Evolutionary conservation across 2,797 vertebrate species (phyloP), one percentile per base, ranked within the genome.

Genomic region (Pantherophis vulpinus): DNA sequence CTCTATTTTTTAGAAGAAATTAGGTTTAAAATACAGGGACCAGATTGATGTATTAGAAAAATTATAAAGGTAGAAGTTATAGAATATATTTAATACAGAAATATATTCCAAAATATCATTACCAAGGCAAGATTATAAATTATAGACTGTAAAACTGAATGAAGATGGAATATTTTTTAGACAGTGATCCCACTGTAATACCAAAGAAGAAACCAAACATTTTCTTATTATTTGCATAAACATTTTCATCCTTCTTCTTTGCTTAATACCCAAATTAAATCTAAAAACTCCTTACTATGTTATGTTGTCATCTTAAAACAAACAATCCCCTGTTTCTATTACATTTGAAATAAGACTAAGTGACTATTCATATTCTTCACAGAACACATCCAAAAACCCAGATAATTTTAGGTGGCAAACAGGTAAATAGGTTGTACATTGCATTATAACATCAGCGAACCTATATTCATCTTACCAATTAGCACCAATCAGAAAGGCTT

Each of bases 371-470:
- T 87, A 56, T 87, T 20, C 86, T 4, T 29, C 63, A 32, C 5
- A 70, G 4, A 66, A 66, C 63, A n/a, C 47, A 13, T 14, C 16
- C 27, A 29, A n/a, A 29, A 66, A 66, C 4, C 13, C 54, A 55
- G 55, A 58, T 18, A 87, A 32, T 29, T 32, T 32, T 56, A 87
- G 29, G 18, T 8, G 7, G 55, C 29, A 56, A 56, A 58, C 29
- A 32, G 16, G 5, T 7, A 89, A 89, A 37, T 37, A 37, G 23
- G 10, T 42, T 55, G 79, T 0, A 0, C 0, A n/a, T 27, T 56
- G 3, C 89, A 2, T 5, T 0, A 18, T 6, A 88, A 5, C 14
- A 16, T 0, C 0, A 0, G 0, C 0, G 5, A 93, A 1, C 12
- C 58, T 79, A 58, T 74, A 51, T 5, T 2, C 66, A 70, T 1